phyloP scores from a whole-genome alignment of 2,888 invertebrate genomes.

The Tenthredo livida region DNA sequence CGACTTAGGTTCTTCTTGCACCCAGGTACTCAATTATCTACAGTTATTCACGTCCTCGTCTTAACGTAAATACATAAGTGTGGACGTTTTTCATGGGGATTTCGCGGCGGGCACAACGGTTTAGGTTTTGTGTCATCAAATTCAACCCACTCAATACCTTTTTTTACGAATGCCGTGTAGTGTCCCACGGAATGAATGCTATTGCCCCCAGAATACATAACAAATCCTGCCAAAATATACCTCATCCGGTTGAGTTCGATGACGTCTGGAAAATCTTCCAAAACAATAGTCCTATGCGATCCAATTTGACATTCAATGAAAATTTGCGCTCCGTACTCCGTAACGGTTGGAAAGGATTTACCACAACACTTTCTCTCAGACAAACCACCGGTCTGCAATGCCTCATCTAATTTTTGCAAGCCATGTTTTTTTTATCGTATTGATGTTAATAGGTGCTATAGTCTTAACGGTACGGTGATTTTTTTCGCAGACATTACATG shows the following conservation, averaged over 20 bases:
- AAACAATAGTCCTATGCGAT: not conserved
- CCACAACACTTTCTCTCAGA: slow-evolving; percentile 5
- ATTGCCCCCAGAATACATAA: slow-evolving; percentile 4
- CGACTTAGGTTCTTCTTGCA: too few species aligned
- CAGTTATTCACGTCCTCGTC: not conserved
- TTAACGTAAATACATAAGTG: slow-evolving; percentile 27
- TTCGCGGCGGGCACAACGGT: slow-evolving; percentile 9
- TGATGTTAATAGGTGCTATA: slow-evolving; percentile 5
- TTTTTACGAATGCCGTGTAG: slow-evolving; percentile 24
- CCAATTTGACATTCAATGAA: slow-evolving; percentile 26
- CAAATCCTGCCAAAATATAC: slow-evolving; percentile 39
- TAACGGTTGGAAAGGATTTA: slow-evolving; percentile 9
- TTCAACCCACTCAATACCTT: slow-evolving; percentile 24
- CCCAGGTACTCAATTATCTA: too few species aligned
- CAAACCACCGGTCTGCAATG: slow-evolving; percentile 26
- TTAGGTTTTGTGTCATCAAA: slow-evolving; percentile 5
- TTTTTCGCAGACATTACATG: slow-evolving; percentile 19
- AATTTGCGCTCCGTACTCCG: not conserved
- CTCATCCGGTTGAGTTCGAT: not conserved
- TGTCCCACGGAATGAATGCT: not conserved
- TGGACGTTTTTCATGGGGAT: slow-evolving; percentile 21
- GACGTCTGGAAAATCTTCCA: slow-evolving; percentile 12
- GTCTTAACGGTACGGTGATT: slow-evolving; percentile 13
- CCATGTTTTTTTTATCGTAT: not conserved
- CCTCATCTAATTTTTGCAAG: slow-evolving; percentile 11